Percentiles rank a stretch among this genome's conserved stretches.
Evolutionary conservation across 2,888 invertebrate genomes (phyloP).

Genomic region (Quadroppia sp.): DNA sequence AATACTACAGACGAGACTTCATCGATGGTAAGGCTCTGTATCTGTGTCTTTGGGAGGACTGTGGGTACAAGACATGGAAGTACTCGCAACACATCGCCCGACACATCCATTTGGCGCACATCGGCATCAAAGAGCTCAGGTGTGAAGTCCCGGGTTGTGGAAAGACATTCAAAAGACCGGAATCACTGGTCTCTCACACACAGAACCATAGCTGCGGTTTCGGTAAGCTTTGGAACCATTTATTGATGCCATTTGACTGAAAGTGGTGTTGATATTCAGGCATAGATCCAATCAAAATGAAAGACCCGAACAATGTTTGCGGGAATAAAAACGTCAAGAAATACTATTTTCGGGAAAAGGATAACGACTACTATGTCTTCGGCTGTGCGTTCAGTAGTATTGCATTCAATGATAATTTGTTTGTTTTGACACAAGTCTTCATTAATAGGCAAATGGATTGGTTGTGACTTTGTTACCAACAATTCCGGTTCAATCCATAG

Average conservation of each 20-base stretch:
- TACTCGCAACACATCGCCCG: slow-evolving; percentile 41
- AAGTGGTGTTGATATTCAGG: background rate
- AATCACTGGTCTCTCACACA: slow-evolving; percentile 39
- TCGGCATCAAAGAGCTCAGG: slow-evolving; percentile 38
- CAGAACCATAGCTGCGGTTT: slow-evolving; percentile 41
- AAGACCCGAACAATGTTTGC: slow-evolving; percentile 38
- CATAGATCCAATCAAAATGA: slow-evolving; percentile 37
- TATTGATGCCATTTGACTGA: too few species aligned
- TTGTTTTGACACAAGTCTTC: too few species aligned
- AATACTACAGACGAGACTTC: slow-evolving; percentile 36
- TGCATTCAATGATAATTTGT: too few species aligned
- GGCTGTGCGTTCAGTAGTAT: slow-evolving; percentile 18
- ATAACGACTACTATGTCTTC: slow-evolving; percentile 41
- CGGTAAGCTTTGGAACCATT: background rate
- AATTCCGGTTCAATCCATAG: slow-evolving; percentile 38
- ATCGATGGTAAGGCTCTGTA: slow-evolving; percentile 29
- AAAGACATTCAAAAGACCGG: slow-evolving; percentile 41
- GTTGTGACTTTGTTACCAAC: slow-evolving; percentile 40
- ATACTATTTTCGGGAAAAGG: slow-evolving; percentile 19
- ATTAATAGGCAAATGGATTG: slow-evolving; percentile 27
- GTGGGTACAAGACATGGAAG: slow-evolving; percentile 40
- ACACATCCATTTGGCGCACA: slow-evolving; percentile 40
- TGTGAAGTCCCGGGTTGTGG: slow-evolving; percentile 21
- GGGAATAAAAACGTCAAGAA: slow-evolving; percentile 39
- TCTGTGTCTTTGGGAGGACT: slow-evolving; percentile 34